phyloP scores from a whole-genome alignment of 2,113 vertebrate species.

The Glaucomys volans region DNA sequence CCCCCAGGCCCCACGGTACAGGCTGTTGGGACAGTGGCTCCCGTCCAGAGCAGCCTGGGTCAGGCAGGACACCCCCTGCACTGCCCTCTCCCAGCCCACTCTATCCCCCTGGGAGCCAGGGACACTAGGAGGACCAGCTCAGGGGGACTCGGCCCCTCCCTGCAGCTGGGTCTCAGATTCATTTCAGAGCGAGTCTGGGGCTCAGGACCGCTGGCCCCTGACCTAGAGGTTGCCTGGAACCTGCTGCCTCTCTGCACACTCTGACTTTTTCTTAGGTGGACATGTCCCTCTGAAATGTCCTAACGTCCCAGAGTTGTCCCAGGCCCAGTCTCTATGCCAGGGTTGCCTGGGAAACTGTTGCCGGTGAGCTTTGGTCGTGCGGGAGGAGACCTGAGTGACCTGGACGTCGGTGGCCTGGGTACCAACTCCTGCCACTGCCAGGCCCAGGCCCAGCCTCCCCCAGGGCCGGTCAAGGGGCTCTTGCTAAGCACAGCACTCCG shows the following conservation, averaged over 20 bases:
- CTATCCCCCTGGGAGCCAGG: neutral
- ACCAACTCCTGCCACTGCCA: neutral
- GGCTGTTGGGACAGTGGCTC: neutral
- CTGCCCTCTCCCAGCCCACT: neutral
- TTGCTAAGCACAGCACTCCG: too few relatives aligned
- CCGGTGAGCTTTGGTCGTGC: neutral
- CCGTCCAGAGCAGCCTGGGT: too few relatives aligned
- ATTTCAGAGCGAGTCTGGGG: neutral
- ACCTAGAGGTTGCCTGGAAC: neutral
- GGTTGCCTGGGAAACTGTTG: neutral
- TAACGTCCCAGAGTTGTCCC: neutral
- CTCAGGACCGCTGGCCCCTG: neutral
- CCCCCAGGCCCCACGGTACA: neutral
- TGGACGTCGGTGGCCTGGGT: too few relatives aligned
- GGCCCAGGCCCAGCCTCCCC: neutral
- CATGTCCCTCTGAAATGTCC: too few relatives aligned
- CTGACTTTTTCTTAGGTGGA: neutral
- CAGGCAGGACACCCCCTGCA: neutral
- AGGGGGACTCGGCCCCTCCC: neutral
- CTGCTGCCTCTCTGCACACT: too few relatives aligned
- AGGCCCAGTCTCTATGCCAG: neutral
- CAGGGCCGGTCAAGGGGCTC: neutral
- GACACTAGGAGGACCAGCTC: neutral
- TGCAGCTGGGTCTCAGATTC: too few relatives aligned
- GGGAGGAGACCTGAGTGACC: neutral